Evolutionary conservation across 2,888 invertebrate genomes (phyloP).

Genomic region (Mesoligia furuncula): DNA sequence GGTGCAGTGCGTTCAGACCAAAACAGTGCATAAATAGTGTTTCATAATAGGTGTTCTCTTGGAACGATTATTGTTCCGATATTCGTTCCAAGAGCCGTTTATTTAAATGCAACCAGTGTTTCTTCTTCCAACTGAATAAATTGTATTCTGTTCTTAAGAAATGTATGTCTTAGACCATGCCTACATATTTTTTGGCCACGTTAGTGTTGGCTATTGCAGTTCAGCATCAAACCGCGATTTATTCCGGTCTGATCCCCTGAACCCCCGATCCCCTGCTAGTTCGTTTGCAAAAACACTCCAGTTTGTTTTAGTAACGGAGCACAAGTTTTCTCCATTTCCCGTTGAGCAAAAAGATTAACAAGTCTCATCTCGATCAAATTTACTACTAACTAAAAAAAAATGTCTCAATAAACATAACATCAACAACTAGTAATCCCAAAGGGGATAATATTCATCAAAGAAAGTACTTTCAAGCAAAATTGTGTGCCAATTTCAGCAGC

Average conservation of each 20-base stretch:
- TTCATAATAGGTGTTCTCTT: too few species aligned
- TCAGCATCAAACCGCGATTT: too few species aligned
- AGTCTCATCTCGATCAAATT: not conserved
- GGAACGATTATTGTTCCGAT: too few species aligned
- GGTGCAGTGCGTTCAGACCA: not conserved
- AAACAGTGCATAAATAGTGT: not conserved
- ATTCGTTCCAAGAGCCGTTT: too few species aligned
- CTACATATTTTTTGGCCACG: not conserved
- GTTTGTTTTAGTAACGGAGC: not conserved
- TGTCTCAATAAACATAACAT: too few species aligned
- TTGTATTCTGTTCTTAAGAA: too few species aligned
- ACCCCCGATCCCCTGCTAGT: too few species aligned
- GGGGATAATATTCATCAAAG: not conserved
- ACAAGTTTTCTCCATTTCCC: not conserved
- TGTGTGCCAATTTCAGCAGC: conserved; percentile 18
- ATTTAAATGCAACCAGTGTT: too few species aligned
- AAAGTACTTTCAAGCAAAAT: not conserved
- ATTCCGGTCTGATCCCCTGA: too few species aligned
- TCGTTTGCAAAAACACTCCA: not conserved
- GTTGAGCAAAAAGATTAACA: not conserved
- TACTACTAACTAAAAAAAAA: not conserved
- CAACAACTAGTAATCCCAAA: too few species aligned
- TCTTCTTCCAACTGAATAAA: too few species aligned
- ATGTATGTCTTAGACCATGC: too few species aligned
- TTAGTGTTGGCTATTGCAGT: not conserved